Evolutionary conservation across 2,113 vertebrate genomes (phyloP), one percentile per base, ranked within the genome.

Genomic region (Podarcis raffonei): DNA sequence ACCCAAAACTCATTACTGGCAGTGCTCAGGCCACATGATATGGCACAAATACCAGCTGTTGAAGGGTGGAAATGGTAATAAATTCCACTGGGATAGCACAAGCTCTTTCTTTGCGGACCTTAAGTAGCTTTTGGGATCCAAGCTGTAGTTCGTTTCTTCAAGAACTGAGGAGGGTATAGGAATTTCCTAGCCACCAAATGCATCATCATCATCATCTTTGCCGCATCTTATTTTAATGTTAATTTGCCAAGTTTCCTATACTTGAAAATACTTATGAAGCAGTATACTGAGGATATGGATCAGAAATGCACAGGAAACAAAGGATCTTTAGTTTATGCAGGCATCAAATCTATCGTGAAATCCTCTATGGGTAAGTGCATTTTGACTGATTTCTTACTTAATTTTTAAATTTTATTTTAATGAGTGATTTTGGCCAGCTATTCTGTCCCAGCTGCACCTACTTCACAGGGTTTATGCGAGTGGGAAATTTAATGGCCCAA

Each of bases 261-360:
- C 76, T 20, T 93, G 95, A 94, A 90, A 95, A 98, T 97, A 99
- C 99, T 98, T 97, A 99, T 99, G 99, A 99, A 99, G 93, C 98
- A 99, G 93, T 99, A 99, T 94, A 98, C 98, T 5, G 99, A 99
- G 95, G 98, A 99, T 68, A 92, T 97, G 96, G 99, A 99, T 95
- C 98, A 98, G 92, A 99, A 99, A 86, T 97, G 97, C 84, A 97
- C 98, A 95, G 98, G 98, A 91, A 99, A 97, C 97, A 98, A 98
- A 89, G 98, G 98, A 94, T 96, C 97, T 9, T 93, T 98, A 93
- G 98, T 99, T 90, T 99, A 99, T 91, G 98, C 98, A 76, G 99
- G 99, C 85, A 99, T 99, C 96, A 99, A 99, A 95, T 98, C 98
- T 91, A 98, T 99, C 82, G 96, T 99, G 90, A 99, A 98, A 95